These are phyloP conservation scores for Drosophila cyrtoloma DNA, from an alignment of 2,888 invertebrate genomes.

Conservation along the genomic window DNA sequence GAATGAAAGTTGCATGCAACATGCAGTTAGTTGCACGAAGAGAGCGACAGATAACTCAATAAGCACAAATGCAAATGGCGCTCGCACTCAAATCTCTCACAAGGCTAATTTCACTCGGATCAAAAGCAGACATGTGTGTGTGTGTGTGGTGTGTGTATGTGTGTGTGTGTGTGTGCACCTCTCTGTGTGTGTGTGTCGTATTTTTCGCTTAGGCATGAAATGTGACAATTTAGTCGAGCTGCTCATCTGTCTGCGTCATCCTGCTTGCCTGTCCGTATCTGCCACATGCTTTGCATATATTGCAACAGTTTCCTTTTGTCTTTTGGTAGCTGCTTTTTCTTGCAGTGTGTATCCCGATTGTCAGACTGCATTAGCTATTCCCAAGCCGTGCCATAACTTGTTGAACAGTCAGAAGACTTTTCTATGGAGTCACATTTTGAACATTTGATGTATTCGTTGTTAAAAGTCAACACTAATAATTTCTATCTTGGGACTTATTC, in stretches of 20 bases:
- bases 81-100: constrained; percentile 53
- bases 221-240: neutral
- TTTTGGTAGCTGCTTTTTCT: constrained; percentile 34
- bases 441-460: neutral
- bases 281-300: neutral
- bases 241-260: neutral
- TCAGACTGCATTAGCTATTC: neutral
- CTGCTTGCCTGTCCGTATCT: neutral
- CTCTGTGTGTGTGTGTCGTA: neutral
- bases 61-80: constrained; percentile 73
- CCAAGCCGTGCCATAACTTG: neutral
- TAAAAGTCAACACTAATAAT: neutral
- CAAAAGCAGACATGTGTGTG: neutral
- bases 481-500: neutral
- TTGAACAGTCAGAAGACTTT: neutral
- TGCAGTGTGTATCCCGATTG: neutral
- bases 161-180: neutral
- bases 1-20: constrained; percentile 64
- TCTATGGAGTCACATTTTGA: neutral
- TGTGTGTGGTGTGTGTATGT: neutral
- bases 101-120: constrained; percentile 64
- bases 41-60: constrained; percentile 75
- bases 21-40: constrained; percentile 63
- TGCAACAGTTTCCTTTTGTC: constrained; percentile 46
- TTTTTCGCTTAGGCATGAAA: neutral